Conservation (phyloP, 2,888 invertebrate species). For the Hyposoter dolosus region DNA sequence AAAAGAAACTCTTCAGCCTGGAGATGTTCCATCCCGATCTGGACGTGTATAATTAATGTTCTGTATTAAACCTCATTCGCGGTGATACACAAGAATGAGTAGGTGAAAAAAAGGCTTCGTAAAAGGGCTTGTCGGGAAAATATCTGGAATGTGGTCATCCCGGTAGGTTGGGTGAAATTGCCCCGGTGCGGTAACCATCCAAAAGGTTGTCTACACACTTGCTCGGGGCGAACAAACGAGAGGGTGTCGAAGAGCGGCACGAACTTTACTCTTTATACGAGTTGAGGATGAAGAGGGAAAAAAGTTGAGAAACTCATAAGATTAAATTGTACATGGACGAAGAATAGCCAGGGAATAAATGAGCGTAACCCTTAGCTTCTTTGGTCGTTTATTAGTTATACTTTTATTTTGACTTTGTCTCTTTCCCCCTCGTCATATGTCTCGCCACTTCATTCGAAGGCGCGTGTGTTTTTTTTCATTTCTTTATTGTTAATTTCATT, state of each 20-base stretch:
- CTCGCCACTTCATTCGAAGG: conserved; percentile 7
- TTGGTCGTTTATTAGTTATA: conserved; percentile 26
- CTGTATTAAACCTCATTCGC: conserved; percentile 32
- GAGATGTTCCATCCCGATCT: background rate
- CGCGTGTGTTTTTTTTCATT: conserved; percentile 17
- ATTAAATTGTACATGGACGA: conserved; percentile 33
- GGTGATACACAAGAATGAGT: conserved; percentile 11
- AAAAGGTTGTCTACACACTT: conserved; percentile 63
- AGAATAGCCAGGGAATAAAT: conserved; percentile 35
- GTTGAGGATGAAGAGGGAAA: background rate
- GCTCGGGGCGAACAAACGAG: conserved; percentile 52
- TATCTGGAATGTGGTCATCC: conserved; percentile 64
- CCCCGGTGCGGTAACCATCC: conserved; percentile 50
- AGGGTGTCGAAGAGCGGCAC: conserved; percentile 62
- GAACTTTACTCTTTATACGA: conserved; percentile 35
- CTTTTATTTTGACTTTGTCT: background rate
- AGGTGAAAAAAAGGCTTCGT: conserved; percentile 37
- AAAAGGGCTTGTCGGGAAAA: conserved; percentile 55
- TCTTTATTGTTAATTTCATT: background rate
- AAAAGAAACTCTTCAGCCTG: conserved; percentile 31
- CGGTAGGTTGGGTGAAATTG: conserved; percentile 47
- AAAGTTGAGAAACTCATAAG: conserved; percentile 40
- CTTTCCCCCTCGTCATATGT: background rate
- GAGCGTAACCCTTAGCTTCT: conserved; percentile 52
- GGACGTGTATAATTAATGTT: conserved; percentile 61